Evolutionary conservation across 2,888 invertebrate genomes (phyloP).

Genomic region (Apotomis capreana): DNA sequence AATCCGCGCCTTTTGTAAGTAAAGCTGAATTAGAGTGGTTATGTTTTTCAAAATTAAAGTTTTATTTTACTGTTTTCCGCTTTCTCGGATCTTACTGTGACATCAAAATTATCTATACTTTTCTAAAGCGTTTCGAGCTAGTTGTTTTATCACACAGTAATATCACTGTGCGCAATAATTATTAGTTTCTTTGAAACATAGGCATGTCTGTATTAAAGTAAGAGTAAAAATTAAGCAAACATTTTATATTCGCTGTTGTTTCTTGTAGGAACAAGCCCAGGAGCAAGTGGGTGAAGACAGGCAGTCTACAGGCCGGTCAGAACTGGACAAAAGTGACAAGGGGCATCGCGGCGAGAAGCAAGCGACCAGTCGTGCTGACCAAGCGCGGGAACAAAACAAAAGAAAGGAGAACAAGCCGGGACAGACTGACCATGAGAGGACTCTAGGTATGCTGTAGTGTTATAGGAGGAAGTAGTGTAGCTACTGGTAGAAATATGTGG

Average conservation of each 20-base stretch:
- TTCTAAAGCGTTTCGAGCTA: no score
- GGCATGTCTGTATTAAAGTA: no score
- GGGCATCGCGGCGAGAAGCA: conserved; percentile 86
- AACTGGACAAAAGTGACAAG: conserved; percentile 87
- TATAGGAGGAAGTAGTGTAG: neutral
- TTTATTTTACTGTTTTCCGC: no score
- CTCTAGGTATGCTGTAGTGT: conserved; percentile 74
- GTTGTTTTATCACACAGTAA: no score
- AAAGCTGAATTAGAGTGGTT: neutral
- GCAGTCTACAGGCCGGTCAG: conserved; percentile 89
- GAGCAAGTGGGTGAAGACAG: conserved; percentile 85
- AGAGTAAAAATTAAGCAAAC: no score
- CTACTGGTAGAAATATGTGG: neutral
- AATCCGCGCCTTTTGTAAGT: conserved; percentile 72
- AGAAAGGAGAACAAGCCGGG: conserved; percentile 88
- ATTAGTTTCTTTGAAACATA: no score
- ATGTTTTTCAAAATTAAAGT: no score
- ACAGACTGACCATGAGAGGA: conserved; percentile 88
- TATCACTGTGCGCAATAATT: no score
- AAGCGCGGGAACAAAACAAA: conserved; percentile 68
- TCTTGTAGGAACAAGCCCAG: conserved; percentile 80
- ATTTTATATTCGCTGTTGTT: neutral
- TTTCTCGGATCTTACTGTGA: no score
- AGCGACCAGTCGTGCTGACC: conserved; percentile 68
- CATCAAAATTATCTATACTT: no score